Conservation (phyloP, 2,888 invertebrate genomes). For the Xestoiulus laeticollis region DNA sequence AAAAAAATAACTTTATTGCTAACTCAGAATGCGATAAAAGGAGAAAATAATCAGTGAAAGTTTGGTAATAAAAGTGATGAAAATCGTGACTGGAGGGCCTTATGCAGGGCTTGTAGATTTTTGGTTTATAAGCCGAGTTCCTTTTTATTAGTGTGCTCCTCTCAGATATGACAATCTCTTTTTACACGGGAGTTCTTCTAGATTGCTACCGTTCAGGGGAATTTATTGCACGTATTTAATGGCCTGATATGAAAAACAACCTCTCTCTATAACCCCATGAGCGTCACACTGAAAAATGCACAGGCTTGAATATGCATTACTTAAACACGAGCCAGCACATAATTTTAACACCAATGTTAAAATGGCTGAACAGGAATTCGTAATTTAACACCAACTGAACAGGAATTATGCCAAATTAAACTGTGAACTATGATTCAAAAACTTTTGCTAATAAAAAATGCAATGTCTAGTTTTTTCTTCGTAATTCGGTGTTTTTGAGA, state of each 20-base stretch:
- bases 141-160: background rate
- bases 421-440: background rate
- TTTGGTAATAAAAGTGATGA: slow-evolving; percentile 31
- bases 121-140: background rate
- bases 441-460: background rate
- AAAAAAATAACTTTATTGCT: slow-evolving; percentile 29
- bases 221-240: slow-evolving; percentile 14
- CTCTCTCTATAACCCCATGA: background rate
- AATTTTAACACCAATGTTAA: too few species aligned
- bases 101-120: slow-evolving; percentile 28
- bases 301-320: background rate
- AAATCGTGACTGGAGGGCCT: slow-evolving; percentile 37
- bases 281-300: background rate
- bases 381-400: too few species aligned
- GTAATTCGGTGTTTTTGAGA: too few species aligned
- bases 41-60: slow-evolving; percentile 32
- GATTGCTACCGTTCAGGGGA: background rate
- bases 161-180: background rate
- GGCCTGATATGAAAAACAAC: background rate
- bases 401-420: too few species aligned
- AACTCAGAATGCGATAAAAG: slow-evolving; percentile 28
- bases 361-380: too few species aligned
- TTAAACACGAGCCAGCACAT: too few species aligned
- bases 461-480: background rate
- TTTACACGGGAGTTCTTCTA: background rate